phyloP scores from a whole-genome alignment of 1,140 invertebrate species.

The Drosophila pseudoananassae region DNA sequence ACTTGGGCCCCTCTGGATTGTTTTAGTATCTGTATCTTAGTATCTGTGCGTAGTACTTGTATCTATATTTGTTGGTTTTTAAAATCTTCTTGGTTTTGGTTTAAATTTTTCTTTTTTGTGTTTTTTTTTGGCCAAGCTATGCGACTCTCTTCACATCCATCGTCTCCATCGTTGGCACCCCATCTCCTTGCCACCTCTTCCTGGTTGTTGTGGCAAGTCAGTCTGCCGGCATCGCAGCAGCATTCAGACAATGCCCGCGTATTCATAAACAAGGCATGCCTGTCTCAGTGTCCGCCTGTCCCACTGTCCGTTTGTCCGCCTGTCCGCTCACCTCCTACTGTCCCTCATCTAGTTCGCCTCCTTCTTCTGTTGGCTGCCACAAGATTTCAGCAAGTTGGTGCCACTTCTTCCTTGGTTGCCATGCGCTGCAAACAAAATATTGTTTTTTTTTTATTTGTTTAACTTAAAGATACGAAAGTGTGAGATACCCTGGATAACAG shows the following conservation, averaged over 20 bases:
- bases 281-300: slow-evolving; percentile 17
- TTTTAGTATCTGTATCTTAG: slow-evolving; percentile 23
- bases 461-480: background rate
- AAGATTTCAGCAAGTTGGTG: slow-evolving; percentile 65
- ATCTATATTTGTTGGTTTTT: slow-evolving; percentile 46
- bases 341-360: slow-evolving; percentile 33
- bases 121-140: slow-evolving; percentile 43
- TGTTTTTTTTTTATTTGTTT: background rate
- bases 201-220: slow-evolving; percentile 21
- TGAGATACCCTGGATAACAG: background rate
- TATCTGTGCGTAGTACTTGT: slow-evolving; percentile 3
- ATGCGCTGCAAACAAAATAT: slow-evolving; percentile 39
- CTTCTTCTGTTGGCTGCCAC: slow-evolving; percentile 18
- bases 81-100: slow-evolving; percentile 3
- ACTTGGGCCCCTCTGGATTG: slow-evolving; percentile 29
- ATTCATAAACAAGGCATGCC: slow-evolving; percentile 72
- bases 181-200: slow-evolving; percentile 28
- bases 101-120: too few species aligned
- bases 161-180: slow-evolving; percentile 10
- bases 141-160: background rate
- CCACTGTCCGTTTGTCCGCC: slow-evolving; percentile 7
- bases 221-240: slow-evolving; percentile 7
- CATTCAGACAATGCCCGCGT: slow-evolving; percentile 68
- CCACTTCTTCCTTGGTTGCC: slow-evolving; percentile 46
- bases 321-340: slow-evolving; percentile 8